phyloP scores from a whole-genome alignment of 2,888 invertebrate species.

The Dyspetes luteomarginatus region DNA sequence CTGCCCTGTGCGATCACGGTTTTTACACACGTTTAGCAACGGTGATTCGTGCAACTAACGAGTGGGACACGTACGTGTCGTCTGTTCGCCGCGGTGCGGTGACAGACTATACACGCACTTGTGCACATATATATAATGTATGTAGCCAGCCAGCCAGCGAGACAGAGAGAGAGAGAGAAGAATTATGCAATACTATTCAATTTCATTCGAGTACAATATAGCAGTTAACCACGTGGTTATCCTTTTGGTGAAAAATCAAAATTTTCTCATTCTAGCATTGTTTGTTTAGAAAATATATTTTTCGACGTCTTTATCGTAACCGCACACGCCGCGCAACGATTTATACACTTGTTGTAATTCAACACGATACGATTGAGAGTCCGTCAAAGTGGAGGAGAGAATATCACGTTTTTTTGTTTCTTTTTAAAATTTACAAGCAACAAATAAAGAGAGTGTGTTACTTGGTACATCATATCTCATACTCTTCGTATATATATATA shows the following conservation, averaged over 20 bases:
- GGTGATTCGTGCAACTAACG: slow-evolving; percentile 72
- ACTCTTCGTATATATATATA: background rate
- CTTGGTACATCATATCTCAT: no score
- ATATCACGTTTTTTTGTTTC: background rate
- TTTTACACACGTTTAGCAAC: slow-evolving; percentile 73
- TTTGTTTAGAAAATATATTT: background rate
- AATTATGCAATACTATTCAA: slow-evolving; percentile 54
- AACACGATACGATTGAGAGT: no score
- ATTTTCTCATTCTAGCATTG: slow-evolving; percentile 3
- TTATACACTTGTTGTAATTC: no score
- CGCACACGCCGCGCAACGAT: no score
- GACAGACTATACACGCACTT: background rate
- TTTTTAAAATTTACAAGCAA: slow-evolving; percentile 52
- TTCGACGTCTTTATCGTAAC: background rate
- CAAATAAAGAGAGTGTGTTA: slow-evolving; percentile 14
- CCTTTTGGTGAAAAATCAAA: slow-evolving; percentile 22
- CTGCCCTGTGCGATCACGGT: slow-evolving; percentile 68
- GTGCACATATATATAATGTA: background rate
- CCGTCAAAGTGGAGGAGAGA: background rate
- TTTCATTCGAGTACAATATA: slow-evolving; percentile 19
- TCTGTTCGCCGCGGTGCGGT: slow-evolving; percentile 56
- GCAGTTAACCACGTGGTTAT: slow-evolving; percentile 58
- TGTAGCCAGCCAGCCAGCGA: background rate
- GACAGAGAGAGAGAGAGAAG: background rate
- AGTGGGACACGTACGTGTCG: slow-evolving; percentile 73